Base-by-base conservation (phyloP, 1,140 invertebrate genomes). In the Harlomillsia oculata region DNA sequence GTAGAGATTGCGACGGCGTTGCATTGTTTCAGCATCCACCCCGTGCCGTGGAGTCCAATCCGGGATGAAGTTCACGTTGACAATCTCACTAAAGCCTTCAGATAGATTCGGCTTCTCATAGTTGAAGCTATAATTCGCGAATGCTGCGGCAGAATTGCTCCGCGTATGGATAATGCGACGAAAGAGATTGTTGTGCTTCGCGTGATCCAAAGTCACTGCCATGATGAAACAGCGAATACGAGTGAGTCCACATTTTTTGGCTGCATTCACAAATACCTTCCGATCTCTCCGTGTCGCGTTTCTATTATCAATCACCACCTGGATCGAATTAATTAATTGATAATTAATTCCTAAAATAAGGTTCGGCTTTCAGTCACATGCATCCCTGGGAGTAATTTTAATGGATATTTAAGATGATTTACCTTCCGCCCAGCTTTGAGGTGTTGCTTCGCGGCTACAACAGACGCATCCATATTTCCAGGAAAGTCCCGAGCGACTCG, bases 161-260 rank as follows among this genome's bases (percentile, higher is more conserved):
- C n/a, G n/a, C n/a, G n/a, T n/a, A n/a, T n/a, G n/a, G n/a, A n/a
- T n/a, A n/a, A n/a, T n/a, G n/a, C n/a, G n/a, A n/a, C n/a, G n/a
- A n/a, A n/a, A n/a, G n/a, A n/a, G n/a, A n/a, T 93, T 91, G 71
- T 95, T 95, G 68, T 96, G 92, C 65, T 80, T 82, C 0, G 83
- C 78, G 59, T 95, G 89, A 9, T 82, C 74, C 1, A 80, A 71
- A 11, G 75, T 75, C 0, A 81, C 77, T 29, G 77, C 77, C 80
- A 96, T 85, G 0, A 84, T 67, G 64, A 91, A 89, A 73, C 90
- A 94, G 49, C 90, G 77, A 65, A 82, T 81, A 32, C 78, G 72
- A 23, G 91, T 71, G 0, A n/a, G n/a, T n/a, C 77, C 77, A 52
- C 71, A 69, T 44, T 81, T 76, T 61, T 80, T 79, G 0, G 87